A percentile compares a stretch with the other conserved stretches of the same genome.
Conservation (phyloP, 2,113 vertebrate species). For the rabbit (Oryctolagus cuniculus) region DNA sequence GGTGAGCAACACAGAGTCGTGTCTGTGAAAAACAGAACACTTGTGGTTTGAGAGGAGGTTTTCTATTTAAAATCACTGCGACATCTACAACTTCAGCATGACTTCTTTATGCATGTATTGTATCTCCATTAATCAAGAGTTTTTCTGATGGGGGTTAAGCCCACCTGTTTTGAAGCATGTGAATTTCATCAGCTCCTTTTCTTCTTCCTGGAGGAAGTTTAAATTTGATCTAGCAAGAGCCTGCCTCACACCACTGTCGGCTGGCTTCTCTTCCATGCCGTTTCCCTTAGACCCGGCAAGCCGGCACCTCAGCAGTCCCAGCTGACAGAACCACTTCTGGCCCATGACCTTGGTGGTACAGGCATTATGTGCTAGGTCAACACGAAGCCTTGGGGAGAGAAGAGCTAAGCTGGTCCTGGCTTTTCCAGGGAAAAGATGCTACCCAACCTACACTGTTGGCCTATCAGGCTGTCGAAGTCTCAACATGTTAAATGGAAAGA, state of each 20-base stretch:
- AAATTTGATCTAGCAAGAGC: background rate
- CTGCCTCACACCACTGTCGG: background rate
- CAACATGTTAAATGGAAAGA: constrained; percentile 6
- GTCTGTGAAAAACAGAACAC: constrained; percentile 39
- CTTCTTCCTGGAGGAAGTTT: constrained; percentile 44
- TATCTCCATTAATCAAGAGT: background rate
- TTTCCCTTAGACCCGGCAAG: background rate
- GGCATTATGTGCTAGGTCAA: background rate
- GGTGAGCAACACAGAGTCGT: constrained; percentile 18
- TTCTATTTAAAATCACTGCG: constrained; percentile 37
- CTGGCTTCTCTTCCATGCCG: background rate
- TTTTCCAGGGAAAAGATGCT: background rate
- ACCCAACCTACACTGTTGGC: background rate
- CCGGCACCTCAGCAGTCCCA: background rate
- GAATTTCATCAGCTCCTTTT: constrained; percentile 37
- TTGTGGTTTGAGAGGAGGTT: background rate
- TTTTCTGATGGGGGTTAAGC: background rate
- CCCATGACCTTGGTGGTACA: background rate
- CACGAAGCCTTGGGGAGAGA: background rate
- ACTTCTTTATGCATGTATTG: background rate
- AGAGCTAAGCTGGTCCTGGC: background rate
- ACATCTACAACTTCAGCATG: background rate
- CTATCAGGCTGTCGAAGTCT: background rate
- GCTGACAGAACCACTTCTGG: background rate
- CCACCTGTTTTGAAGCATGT: background rate